Base-by-base conservation (phyloP, 35 echinoderm and acorn worm species). In the Strongylocentrotus purpuratus region DNA sequence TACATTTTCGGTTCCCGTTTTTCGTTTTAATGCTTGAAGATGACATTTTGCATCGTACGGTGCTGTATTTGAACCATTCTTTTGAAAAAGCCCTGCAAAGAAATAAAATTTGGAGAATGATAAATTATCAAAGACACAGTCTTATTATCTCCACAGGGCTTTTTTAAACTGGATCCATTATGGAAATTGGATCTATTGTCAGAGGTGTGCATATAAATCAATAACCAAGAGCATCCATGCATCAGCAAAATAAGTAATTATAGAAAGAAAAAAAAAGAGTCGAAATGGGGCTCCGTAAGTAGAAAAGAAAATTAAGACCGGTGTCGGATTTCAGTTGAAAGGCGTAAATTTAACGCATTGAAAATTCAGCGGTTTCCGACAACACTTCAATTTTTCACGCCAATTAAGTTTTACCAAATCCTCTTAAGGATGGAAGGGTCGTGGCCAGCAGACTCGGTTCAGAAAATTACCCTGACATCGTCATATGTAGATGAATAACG, bases 391-490 rank as follows among this genome's bases (percentile, higher is more conserved):
- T 93, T 46, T 93, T 93, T 93, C 46, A 93, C 91, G 91, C 91
- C 91, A 93, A 93, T 93, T 93, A 93, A 93, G 91, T 93, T 93
- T 78, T 93, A 93, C 91, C 32, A 93, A 93, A 93, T 93, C 91
- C 91, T 93, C 91, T 93, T 93, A 89, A 7, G 12, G 11, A 89
- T 33, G 45, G 45, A 89, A 32, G 87, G 87, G 33, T 20, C 87
- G 87, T 89, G 87, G 45, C n/a, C 87, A 35, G 18, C 33, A 78
- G 25, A 78, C 20, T 78, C 65, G 7, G 65, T 78, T 78, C 65
- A 78, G 20, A 78, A 78, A 78, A 78, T 78, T 78, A 78, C 65
- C 65, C 65, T 78, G 65, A 78, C 65, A 78, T 22, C 7, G 22
- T 78, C 65, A n/a, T 4, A 28, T 28, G 28, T 22, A 78, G 65